These are phyloP conservation scores for Siderastrea radians DNA, from an alignment of 92 coral and sea anemone genomes.

Conservation along the genomic window DNA sequence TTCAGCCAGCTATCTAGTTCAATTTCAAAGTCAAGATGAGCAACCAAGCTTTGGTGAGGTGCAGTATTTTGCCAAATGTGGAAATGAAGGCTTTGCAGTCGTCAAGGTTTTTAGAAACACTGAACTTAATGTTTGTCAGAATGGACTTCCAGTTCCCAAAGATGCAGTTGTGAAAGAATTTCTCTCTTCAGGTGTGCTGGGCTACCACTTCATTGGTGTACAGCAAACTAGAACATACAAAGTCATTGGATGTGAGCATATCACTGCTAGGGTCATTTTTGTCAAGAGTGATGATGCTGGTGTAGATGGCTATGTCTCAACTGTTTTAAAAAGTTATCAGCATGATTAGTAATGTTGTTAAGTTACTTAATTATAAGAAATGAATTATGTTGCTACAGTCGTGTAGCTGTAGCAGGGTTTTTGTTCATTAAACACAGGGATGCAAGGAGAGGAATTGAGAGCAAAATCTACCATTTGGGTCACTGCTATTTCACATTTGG, in stretches of 20 bases:
- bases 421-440: no score
- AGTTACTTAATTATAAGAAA: no score
- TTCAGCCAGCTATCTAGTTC: slow-evolving; percentile 73
- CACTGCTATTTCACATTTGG: no score
- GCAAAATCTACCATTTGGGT: no score
- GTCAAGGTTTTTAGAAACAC: slow-evolving; percentile 45
- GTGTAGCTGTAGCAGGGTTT: no score
- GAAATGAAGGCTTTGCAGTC: slow-evolving; percentile 36
- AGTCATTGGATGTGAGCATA: slow-evolving; percentile 51
- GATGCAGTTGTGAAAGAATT: slow-evolving; percentile 66
- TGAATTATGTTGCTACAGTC: no score
- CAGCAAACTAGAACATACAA: slow-evolving; percentile 56
- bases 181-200: slow-evolving; percentile 56
- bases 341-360: slow-evolving; percentile 56
- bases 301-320: slow-evolving; percentile 73
- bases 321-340: slow-evolving; percentile 77
- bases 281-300: slow-evolving; percentile 54
- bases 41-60: slow-evolving; percentile 9
- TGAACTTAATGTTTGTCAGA: slow-evolving; percentile 57
- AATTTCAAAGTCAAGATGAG: slow-evolving; percentile 7
- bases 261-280: slow-evolving; percentile 55
- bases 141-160: slow-evolving; percentile 53
- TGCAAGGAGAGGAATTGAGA: no score
- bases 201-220: slow-evolving; percentile 61
- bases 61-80: slow-evolving; percentile 8